These are phyloP conservation scores for Nineta flava DNA, from an alignment of 2,888 invertebrate species.

Conservation along the genomic window DNA sequence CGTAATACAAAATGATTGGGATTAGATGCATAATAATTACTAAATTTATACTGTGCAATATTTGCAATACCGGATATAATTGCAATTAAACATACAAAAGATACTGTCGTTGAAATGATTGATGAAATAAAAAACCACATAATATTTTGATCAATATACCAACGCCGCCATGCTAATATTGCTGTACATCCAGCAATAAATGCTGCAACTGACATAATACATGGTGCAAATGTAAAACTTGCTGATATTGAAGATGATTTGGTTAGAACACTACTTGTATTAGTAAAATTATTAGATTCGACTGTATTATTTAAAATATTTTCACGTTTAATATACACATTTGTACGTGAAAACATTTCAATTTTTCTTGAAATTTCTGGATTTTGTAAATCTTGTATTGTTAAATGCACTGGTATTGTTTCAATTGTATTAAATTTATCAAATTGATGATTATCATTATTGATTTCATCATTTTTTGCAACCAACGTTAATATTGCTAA, in stretches of 20 bases:
- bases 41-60: neutral
- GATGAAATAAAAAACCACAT: slow-evolving; percentile 41
- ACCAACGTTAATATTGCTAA: slow-evolving; percentile 36
- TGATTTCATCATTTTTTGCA: slow-evolving; percentile 13
- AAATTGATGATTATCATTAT: slow-evolving; percentile 10
- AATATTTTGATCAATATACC: slow-evolving; percentile 52
- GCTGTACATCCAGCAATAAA: slow-evolving; percentile 36
- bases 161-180: slow-evolving; percentile 42
- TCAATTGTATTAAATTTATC: slow-evolving; percentile 12
- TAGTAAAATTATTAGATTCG: neutral
- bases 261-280: neutral
- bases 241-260: neutral
- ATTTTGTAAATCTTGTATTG: slow-evolving; percentile 1
- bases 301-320: neutral
- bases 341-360: slow-evolving; percentile 2
- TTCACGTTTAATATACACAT: slow-evolving; percentile 11
- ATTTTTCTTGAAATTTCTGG: slow-evolving; percentile 3
- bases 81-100: slow-evolving; percentile 23
- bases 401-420: slow-evolving; percentile 1
- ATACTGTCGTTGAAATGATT: slow-evolving; percentile 33
- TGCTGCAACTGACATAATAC: slow-evolving; percentile 33
- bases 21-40: neutral
- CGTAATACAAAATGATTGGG: slow-evolving; percentile 1
- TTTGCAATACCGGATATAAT: slow-evolving; percentile 1
- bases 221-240: slow-evolving; percentile 31